A percentile compares a stretch with the other conserved stretches of the same genome.
Evolutionary conservation across 2,888 invertebrate species (phyloP).

Genomic region (Pharmacophagus antenor): DNA sequence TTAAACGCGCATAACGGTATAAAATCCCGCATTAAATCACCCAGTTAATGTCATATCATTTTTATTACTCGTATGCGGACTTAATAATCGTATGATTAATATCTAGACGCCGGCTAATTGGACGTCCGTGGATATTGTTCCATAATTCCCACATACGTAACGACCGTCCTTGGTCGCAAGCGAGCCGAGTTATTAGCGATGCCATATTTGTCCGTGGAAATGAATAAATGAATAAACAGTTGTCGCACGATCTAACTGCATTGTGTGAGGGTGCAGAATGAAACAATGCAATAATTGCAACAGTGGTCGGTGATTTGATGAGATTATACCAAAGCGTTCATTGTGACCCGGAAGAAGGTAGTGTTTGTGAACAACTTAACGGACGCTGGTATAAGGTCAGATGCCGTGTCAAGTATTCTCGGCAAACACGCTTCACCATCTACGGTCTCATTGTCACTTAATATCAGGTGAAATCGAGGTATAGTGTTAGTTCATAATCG

Average conservation of each 20-base stretch:
- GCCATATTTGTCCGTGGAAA: slow-evolving; percentile 27
- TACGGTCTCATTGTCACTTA: no score
- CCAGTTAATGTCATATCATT: slow-evolving; percentile 25
- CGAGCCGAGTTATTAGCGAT: slow-evolving; percentile 15
- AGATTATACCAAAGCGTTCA: neutral
- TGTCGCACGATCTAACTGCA: neutral
- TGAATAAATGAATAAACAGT: slow-evolving; percentile 17
- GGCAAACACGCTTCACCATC: no score
- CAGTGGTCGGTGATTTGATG: slow-evolving; percentile 1
- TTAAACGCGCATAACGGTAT: slow-evolving; percentile 14
- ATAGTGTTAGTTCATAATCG: no score
- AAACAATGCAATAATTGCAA: neutral
- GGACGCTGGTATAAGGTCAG: neutral
- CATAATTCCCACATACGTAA: slow-evolving; percentile 32
- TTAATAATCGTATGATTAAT: slow-evolving; percentile 23
- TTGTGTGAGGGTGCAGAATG: neutral
- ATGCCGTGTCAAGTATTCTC: no score
- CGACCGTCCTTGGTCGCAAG: slow-evolving; percentile 19
- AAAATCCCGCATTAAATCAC: slow-evolving; percentile 22
- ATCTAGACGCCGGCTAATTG: slow-evolving; percentile 30
- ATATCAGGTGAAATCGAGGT: no score
- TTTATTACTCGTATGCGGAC: slow-evolving; percentile 17
- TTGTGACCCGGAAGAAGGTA: neutral
- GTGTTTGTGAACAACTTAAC: neutral
- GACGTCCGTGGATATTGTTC: slow-evolving; percentile 28